phyloP scores from a whole-genome alignment of 2,113 vertebrate genomes.

The Muntiacus muntjak region DNA sequence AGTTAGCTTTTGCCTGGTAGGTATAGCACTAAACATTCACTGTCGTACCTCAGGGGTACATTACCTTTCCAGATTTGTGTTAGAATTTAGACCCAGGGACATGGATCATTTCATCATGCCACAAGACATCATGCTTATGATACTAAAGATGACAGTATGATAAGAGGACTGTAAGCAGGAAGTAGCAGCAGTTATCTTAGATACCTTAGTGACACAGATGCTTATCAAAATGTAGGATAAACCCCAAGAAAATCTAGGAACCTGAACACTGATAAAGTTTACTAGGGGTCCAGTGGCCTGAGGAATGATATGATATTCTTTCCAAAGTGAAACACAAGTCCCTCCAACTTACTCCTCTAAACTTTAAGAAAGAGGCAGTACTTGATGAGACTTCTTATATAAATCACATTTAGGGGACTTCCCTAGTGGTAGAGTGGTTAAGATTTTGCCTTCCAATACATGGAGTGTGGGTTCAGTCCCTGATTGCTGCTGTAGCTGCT shows the following conservation, averaged over 20 bases:
- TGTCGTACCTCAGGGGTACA: background rate
- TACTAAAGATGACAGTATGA: background rate
- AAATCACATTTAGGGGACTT: background rate
- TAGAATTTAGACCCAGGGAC: background rate
- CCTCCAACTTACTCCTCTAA: background rate
- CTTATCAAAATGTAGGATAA: background rate
- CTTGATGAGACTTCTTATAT: background rate
- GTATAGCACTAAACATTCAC: background rate
- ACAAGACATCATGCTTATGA: background rate
- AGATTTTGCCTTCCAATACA: background rate
- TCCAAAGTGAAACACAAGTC: background rate
- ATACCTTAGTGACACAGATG: background rate
- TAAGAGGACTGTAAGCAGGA: background rate
- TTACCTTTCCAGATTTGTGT: background rate
- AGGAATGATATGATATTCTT: background rate
- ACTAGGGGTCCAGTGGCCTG: background rate
- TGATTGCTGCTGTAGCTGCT: background rate
- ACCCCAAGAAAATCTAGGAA: background rate
- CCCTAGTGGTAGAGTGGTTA: rapidly evolving
- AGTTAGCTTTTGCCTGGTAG: background rate
- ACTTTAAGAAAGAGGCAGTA: background rate
- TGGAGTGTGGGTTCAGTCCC: background rate
- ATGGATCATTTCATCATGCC: background rate
- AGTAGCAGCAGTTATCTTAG: background rate
- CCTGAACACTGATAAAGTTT: background rate